Evolutionary conservation across 2,797 vertebrate genomes (phyloP).

Genomic region (Dallia pectoralis): DNA sequence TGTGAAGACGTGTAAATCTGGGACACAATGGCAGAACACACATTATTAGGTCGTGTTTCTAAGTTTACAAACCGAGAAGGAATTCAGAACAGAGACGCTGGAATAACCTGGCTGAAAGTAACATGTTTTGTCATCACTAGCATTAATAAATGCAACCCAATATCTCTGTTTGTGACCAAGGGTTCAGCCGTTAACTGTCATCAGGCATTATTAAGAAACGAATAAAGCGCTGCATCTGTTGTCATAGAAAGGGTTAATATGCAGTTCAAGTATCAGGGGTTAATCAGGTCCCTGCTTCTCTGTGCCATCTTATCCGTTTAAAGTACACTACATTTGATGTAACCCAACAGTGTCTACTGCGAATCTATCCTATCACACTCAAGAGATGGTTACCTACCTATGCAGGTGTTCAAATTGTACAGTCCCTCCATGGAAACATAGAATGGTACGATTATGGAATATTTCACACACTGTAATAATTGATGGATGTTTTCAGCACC

Average conservation of each 20-base stretch:
- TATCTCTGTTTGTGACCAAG: slow-evolving; percentile 31
- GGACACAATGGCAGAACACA: not conserved
- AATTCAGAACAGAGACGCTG: not conserved
- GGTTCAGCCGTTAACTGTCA: slow-evolving; percentile 13
- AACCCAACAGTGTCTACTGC: slow-evolving; percentile 27
- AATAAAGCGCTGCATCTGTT: not conserved
- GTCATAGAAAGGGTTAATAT: not conserved
- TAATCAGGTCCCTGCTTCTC: slow-evolving; percentile 18
- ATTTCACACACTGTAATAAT: slow-evolving; percentile 42
- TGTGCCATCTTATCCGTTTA: not conserved
- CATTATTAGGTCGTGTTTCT: not conserved
- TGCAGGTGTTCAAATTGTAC: slow-evolving; percentile 39
- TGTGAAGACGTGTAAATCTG: not conserved
- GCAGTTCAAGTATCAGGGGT: slow-evolving; percentile 25
- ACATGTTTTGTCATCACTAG: slow-evolving; percentile 25
- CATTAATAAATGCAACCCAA: slow-evolving; percentile 34
- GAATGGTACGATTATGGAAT: slow-evolving; percentile 35
- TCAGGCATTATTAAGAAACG: not conserved
- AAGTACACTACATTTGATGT: not conserved
- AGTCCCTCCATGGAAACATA: slow-evolving; percentile 28
- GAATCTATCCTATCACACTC: slow-evolving; percentile 52
- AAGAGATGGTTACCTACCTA: slow-evolving; percentile 34
- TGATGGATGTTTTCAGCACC: slow-evolving; percentile 65
- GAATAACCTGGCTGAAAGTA: not conserved
- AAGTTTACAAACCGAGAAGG: not conserved